These are phyloP conservation scores for Ochropleura leucogaster DNA, from an alignment of 2,888 invertebrate genomes.

Conservation along the genomic window DNA sequence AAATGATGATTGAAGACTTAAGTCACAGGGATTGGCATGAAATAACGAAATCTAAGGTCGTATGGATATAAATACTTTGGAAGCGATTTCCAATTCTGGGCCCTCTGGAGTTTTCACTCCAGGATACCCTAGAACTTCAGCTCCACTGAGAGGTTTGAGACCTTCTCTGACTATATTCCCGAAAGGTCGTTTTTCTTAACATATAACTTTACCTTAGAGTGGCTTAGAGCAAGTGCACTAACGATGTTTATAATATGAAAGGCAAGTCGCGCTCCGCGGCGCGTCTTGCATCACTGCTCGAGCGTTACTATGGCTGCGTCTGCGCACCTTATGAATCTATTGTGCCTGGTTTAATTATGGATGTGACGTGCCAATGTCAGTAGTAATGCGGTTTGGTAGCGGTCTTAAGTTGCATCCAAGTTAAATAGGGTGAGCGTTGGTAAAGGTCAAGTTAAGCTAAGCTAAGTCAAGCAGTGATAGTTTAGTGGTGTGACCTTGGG, in stretches of 20 bases:
- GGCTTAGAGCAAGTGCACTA: conserved; percentile 64
- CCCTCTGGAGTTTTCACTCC: not conserved
- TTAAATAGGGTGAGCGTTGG: not conserved
- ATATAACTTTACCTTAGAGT: too few species aligned
- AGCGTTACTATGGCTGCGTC: conserved; percentile 72
- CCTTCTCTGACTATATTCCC: not conserved
- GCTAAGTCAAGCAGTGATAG: too few species aligned
- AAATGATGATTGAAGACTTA: not conserved
- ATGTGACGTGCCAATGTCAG: conserved; percentile 57
- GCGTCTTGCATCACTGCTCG: conserved; percentile 77
- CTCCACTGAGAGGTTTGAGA: not conserved
- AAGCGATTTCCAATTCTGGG: not conserved
- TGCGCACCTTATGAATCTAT: conserved; percentile 54
- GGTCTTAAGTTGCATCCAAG: not conserved
- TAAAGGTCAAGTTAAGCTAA: too few species aligned
- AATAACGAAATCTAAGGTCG: not conserved
- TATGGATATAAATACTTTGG: not conserved
- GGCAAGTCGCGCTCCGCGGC: conserved; percentile 75
- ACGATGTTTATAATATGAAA: conserved; percentile 63
- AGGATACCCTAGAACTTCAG: not conserved
- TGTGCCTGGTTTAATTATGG: conserved; percentile 48
- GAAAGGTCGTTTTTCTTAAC: not conserved
- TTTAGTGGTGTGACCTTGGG: too few species aligned
- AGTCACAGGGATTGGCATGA: not conserved
- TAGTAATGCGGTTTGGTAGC: conserved; percentile 14